phyloP scores from a whole-genome alignment of 2,888 invertebrate species.

The Blastobasis lacticolella region DNA sequence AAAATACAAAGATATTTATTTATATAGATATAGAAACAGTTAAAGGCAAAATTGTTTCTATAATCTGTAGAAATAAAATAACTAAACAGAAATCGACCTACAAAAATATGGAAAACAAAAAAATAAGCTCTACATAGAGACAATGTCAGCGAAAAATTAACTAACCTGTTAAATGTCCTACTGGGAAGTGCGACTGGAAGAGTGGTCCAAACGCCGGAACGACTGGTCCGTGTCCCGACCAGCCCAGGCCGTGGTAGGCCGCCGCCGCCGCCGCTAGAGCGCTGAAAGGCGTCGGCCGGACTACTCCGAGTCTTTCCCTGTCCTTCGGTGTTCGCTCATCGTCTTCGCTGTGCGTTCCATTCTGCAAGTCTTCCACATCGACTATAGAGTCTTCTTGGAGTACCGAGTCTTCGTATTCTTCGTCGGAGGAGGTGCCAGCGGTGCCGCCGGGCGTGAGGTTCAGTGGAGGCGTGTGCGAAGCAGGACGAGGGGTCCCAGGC shows the following conservation, averaged over 20 bases:
- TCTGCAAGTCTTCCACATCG: conserved; percentile 85
- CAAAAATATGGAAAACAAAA: too few relatives aligned
- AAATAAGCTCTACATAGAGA: too few relatives aligned
- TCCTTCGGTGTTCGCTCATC: conserved; percentile 51
- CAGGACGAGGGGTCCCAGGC: conserved; percentile 60
- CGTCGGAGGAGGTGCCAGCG: conserved; percentile 67
- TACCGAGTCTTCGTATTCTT: conserved; percentile 81
- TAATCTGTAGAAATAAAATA: too few relatives aligned
- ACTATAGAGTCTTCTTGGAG: conserved; percentile 81
- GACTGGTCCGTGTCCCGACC: conserved; percentile 70
- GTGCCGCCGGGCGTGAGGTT: conserved; percentile 65
- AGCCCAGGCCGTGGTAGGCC: conserved; percentile 77
- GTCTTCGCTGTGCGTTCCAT: conserved; percentile 67
- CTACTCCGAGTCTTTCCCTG: conserved; percentile 72
- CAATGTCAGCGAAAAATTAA: conserved; percentile 1
- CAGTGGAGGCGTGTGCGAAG: conserved; percentile 61
- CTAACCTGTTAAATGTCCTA: conserved; percentile 63
- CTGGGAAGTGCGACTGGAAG: conserved; percentile 78
- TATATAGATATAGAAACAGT: too few relatives aligned
- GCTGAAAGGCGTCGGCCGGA: conserved; percentile 85
- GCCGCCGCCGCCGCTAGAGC: conserved; percentile 80
- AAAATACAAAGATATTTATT: too few relatives aligned
- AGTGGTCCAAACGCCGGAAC: conserved; percentile 78
- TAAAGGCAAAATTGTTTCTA: too few relatives aligned
- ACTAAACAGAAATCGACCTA: too few relatives aligned